phyloP scores from a whole-genome alignment of 2,113 vertebrate genomes.

The Microtus oregoni region DNA sequence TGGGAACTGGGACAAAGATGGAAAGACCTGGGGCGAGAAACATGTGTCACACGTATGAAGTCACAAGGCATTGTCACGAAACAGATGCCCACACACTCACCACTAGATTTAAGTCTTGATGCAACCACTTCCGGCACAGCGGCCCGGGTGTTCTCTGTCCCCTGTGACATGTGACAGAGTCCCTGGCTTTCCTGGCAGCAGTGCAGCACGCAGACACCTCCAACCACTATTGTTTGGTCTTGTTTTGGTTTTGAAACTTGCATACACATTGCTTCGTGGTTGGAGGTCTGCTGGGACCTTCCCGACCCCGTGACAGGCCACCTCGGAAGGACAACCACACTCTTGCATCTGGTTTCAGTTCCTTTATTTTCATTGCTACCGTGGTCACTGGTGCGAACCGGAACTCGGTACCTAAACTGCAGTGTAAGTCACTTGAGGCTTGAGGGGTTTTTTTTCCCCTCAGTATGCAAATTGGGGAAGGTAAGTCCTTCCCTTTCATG shows the following conservation, averaged over 20 bases:
- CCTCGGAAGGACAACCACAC: neutral
- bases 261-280: rapidly evolving
- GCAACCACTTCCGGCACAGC: neutral
- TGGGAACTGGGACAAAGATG: neutral
- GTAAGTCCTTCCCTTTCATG: neutral
- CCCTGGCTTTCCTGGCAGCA: neutral
- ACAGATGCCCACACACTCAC: neutral
- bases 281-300: neutral
- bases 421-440: neutral
- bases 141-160: neutral
- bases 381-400: neutral
- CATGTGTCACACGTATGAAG: neutral
- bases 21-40: neutral
- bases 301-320: neutral
- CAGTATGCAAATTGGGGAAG: neutral
- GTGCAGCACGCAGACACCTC: neutral
- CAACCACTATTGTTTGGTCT: neutral
- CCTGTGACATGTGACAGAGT: neutral
- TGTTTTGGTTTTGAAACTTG: neutral
- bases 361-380: neutral
- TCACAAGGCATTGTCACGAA: neutral
- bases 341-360: neutral
- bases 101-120: neutral
- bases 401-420: neutral
- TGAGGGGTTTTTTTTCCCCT: neutral